A percentile compares a stretch with the other conserved stretches of the same genome.
Conservation (phyloP, 1,140 invertebrate genomes). For the Sinella curviseta region DNA sequence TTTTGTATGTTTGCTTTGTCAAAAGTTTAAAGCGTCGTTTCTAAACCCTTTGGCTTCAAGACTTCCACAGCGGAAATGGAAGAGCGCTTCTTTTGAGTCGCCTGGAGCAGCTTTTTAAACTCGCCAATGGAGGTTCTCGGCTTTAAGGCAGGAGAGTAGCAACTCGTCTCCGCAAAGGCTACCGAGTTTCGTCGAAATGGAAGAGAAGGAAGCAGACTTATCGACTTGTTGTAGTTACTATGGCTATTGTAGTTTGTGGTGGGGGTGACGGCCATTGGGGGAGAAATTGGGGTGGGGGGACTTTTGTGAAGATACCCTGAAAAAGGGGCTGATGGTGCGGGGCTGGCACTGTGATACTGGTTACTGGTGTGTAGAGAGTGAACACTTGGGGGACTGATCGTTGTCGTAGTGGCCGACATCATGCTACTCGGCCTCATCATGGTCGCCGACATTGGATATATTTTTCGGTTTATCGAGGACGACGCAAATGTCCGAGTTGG, state of each 20-base stretch:
- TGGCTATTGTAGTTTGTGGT: neutral
- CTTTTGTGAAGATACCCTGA: too few relatives aligned
- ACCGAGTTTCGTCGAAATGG: slow-evolving; percentile 19
- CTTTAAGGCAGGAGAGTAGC: neutral
- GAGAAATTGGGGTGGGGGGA: neutral
- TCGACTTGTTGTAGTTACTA: neutral
- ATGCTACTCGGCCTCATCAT: neutral
- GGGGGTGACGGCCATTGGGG: neutral
- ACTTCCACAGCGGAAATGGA: slow-evolving; percentile 47
- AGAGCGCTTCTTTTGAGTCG: slow-evolving; percentile 33
- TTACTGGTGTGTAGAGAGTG: neutral
- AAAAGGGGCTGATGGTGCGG: too few relatives aligned
- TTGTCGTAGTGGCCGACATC: neutral
- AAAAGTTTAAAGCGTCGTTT: slow-evolving; percentile 39
- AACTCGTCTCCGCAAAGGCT: neutral
- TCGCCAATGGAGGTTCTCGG: slow-evolving; percentile 39
- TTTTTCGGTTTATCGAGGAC: neutral
- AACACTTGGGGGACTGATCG: neutral
- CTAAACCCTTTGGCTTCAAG: slow-evolving; percentile 43
- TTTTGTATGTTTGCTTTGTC: neutral
- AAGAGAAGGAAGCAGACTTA: neutral
- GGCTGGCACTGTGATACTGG: too few relatives aligned
- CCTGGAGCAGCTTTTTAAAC: slow-evolving; percentile 43
- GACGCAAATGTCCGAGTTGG: neutral
- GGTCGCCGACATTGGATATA: neutral